Evolutionary conservation across 1,140 invertebrate species (phyloP), one percentile per base, ranked within the genome.

Genomic region (Caenorhabditis elegans): DNA sequence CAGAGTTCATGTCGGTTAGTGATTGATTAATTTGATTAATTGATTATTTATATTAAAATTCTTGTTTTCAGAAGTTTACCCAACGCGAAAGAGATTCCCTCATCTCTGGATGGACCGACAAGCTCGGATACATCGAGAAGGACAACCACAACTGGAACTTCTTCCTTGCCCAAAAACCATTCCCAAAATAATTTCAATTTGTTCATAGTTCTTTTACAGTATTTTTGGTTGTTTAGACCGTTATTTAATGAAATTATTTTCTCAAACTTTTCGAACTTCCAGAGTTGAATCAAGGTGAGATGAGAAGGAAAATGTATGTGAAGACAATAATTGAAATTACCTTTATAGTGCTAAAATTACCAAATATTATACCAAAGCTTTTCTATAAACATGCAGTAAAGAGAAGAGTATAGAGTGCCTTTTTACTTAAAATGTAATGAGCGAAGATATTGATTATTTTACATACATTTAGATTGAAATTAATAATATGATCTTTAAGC

Each of bases 1-100:
- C 90, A 22, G 91, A 90, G 53, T 93, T 93, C 83, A 85, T 91
- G n/a, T 77, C 90, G 86, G 92, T 92, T 85, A 83, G 82, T 80
- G 3, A 65, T 2, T 11, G 13, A 22, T 24, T 26, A 11, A 17
- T 36, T 49, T 34, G 10, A 65, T 17, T 36, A 39, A 22, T 36
- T 31, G 6, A 22, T 49, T 1, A n/a, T 13, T 13, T 10, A 55
- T 10, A 55, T 31, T 36, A 4, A 47, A 15, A 34, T 26, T 34
- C 10, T 55, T 79, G 3, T 46, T 47, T 83, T 3, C 28, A 75
- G 53, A 85, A 85, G 34, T 85, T 85, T 76, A 15, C 60, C 26
- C 65, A 85, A 48, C 36, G 47, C 46, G 82, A 82, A 24, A 84
- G 83, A 70, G 83, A 85, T 24, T 55, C 75, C 17, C 78, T 85